A percentile compares a stretch with the other conserved stretches of the same genome.
phyloP scores from a whole-genome alignment of 1,140 invertebrate species.

The Ruditapes philippinarum region DNA sequence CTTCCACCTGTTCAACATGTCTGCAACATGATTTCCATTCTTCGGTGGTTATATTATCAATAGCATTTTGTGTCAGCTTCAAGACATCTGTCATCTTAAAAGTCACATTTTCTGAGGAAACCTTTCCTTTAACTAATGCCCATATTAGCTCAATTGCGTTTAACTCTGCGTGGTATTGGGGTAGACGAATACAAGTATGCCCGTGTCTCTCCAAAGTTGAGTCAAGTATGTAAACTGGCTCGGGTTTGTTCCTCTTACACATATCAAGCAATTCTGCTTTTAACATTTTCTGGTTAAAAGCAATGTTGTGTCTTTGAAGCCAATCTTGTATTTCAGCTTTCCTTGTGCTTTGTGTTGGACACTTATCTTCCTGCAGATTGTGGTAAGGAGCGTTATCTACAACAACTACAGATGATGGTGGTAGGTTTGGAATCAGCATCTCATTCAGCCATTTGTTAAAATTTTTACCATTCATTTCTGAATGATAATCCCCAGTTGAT shows the following conservation, averaged over 20 bases:
- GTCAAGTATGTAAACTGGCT: neutral
- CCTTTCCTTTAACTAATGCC: neutral
- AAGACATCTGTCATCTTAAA: neutral
- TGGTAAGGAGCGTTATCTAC: constrained; percentile 14
- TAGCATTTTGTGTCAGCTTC: neutral
- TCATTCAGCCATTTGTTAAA: neutral
- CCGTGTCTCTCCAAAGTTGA: neutral
- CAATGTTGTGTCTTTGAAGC: neutral
- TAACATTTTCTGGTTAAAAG: neutral
- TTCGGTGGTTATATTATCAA: neutral
- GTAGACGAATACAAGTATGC: neutral
- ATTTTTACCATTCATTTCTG: neutral
- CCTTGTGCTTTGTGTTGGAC: neutral
- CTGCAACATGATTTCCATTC: neutral
- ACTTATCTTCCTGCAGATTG: neutral
- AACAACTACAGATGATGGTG: neutral
- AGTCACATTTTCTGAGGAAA: neutral
- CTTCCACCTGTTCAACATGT: neutral
- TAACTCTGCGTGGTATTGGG: constrained; percentile 1
- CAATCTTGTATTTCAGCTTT: neutral
- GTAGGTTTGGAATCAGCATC: neutral
- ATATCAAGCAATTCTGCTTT: neutral
- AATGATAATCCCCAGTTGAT: neutral
- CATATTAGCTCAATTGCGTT: constrained; percentile 31
- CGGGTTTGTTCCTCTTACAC: neutral